Percentiles rank a stretch among this genome's conserved stretches.
These are phyloP conservation scores for Zoanthus solanderi DNA, from an alignment of 92 coral and sea anemone genomes.

Conservation along the genomic window DNA sequence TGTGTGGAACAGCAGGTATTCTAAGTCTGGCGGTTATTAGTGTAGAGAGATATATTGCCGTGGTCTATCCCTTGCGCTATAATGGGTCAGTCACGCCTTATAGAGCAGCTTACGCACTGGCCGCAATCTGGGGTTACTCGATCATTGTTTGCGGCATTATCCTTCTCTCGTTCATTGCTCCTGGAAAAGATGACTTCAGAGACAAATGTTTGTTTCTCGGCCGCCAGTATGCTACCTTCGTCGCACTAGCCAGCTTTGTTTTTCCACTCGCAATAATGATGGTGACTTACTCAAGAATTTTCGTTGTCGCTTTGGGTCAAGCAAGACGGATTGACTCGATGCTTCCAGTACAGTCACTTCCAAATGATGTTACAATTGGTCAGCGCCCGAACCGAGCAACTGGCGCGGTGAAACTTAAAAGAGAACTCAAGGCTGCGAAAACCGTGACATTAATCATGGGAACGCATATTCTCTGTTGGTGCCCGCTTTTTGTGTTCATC, in stretches of 20 bases:
- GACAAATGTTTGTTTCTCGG: slow-evolving; percentile 78
- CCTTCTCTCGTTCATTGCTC: slow-evolving; percentile 57
- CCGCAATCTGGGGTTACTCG: slow-evolving; percentile 86
- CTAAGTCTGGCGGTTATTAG: slow-evolving; percentile 84
- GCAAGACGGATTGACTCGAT: slow-evolving; percentile 76
- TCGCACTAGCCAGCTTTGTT: slow-evolving; percentile 83
- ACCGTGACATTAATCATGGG: slow-evolving; percentile 92
- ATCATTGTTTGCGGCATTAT: slow-evolving; percentile 69
- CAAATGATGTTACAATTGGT: not conserved
- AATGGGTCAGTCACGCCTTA: slow-evolving; percentile 73
- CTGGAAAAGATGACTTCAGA: slow-evolving; percentile 42
- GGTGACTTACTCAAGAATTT: slow-evolving; percentile 79
- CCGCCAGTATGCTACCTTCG: slow-evolving; percentile 71
- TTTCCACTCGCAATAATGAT: slow-evolving; percentile 78
- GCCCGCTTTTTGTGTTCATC: slow-evolving; percentile 79
- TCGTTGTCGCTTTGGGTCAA: slow-evolving; percentile 76
- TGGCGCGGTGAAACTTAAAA: slow-evolving; percentile 50
- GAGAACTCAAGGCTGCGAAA: slow-evolving; percentile 94
- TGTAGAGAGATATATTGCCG: slow-evolving; percentile 90
- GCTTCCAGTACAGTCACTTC: slow-evolving; percentile 36
- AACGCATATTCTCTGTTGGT: slow-evolving; percentile 88
- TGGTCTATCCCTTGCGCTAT: slow-evolving; percentile 83
- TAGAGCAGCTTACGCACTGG: slow-evolving; percentile 69
- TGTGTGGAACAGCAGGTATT: slow-evolving; percentile 89
- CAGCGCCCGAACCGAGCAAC: slow-evolving; percentile 37